phyloP scores from a whole-genome alignment of 92 coral and sea anemone species.

The Anthopleura xanthogrammica region DNA sequence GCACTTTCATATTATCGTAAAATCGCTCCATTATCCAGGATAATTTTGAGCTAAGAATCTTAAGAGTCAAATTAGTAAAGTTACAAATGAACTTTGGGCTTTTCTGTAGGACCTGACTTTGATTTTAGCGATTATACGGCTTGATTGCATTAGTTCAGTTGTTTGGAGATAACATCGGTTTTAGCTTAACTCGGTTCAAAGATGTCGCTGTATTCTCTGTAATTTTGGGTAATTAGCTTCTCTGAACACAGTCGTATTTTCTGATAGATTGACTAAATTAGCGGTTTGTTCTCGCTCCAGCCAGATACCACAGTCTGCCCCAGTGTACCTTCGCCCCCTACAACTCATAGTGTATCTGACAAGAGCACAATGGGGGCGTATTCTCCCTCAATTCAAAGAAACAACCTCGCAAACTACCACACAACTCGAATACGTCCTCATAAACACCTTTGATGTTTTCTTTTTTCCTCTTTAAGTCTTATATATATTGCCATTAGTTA shows the following conservation, averaged over 20 bases:
- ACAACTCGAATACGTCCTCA: neutral
- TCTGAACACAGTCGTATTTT: neutral
- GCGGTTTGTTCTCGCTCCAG: neutral
- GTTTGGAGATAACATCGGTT: slow-evolving; percentile 7
- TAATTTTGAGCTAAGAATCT: neutral
- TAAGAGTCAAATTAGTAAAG: neutral
- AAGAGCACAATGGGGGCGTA: slow-evolving; percentile 2
- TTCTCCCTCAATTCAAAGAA: neutral
- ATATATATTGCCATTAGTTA: neutral
- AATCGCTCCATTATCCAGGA: neutral
- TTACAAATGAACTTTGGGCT: neutral
- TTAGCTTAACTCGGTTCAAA: neutral
- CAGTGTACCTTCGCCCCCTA: neutral
- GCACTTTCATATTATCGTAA: neutral
- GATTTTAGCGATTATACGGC: neutral
- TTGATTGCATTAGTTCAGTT: neutral
- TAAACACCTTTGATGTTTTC: neutral
- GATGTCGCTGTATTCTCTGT: neutral
- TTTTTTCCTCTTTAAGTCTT: neutral
- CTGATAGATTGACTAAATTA: neutral
- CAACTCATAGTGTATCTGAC: neutral
- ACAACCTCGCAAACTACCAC: neutral
- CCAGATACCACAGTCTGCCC: neutral
- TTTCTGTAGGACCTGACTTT: neutral
- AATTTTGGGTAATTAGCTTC: neutral